Base-by-base conservation (phyloP, 2,113 vertebrate species). In the Gallinago jamesoni region DNA sequence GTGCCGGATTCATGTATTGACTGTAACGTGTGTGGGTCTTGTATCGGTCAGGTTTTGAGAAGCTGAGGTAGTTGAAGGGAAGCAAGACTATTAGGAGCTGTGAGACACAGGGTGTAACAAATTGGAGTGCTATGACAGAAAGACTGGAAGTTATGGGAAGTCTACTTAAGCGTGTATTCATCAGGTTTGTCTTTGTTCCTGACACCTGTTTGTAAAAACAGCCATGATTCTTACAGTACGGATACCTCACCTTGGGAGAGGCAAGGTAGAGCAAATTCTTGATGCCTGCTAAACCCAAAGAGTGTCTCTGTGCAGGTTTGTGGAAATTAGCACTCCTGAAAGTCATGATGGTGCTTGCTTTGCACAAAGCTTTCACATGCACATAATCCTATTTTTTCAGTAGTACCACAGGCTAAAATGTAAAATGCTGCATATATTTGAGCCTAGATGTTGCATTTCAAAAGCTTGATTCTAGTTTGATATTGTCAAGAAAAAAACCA, bases 131-230 rank as follows among this genome's bases (percentile, higher is more conserved):
- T 67, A 12, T 57, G 66, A 41, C 48, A 55, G 31, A 70, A 75
- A 37, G 63, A 27, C 3, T 45, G 43, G 55, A 31, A 67, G 33
- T 59, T 33, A 5, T 2, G 22, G 47, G 2, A 63, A 60, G 20
- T 64, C 39, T 55, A 0, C 35, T 89, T 6, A 33, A 64, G 12
- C 1, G 0, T 14, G 1, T 52, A 15, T 67, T 79, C 41, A 55
- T 77, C 8, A 27, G 41, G 4, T 48, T 41, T 33, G 8, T 39
- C 60, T 53, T 64, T 50, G 23, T 76, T 84, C 57, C 45, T 50
- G 39, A 9, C 24, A 31, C 37, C 48, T 24, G n/a, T 64, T 66
- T 53, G 39, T 53, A 33, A 72, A 79, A 72, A 31, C 53, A 22
- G 37, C 10, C 48, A 25, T 45, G 24, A 33, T 79, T 74, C 25